Base-by-base conservation (phyloP, 2,797 vertebrate genomes). In the Todus mexicanus region DNA sequence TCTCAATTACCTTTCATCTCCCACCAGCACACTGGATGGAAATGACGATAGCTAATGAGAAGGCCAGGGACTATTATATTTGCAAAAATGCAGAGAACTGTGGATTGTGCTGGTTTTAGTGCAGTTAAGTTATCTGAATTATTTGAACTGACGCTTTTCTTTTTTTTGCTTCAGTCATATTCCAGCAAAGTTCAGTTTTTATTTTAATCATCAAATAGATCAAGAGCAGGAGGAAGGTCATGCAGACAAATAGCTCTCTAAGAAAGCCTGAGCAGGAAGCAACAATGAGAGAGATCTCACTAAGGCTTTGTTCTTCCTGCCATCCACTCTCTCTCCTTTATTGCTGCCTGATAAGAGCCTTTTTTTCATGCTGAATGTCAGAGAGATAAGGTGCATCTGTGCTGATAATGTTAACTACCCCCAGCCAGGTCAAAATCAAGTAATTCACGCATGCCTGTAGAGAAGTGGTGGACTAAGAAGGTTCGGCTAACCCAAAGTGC, bases 181-280 rank as follows among this genome's bases (percentile, higher is more conserved):
- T 84, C 48, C 76, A 79, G 40, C 31, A 27, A 60, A 75, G 63
- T 68, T 91, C 71, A 48, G 71, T 4, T 96, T 88, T 90, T 85
- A 94, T 95, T 79, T 89, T 87, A 94, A 86, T 72, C 87, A 38
- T 70, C 81, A 79, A 77, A 85, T 87, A 89, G 88, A 94, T 78
- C 43, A 50, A n/a, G 61, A 81, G 63, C 80, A 79, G 64, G 35
- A 54, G 86, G 87, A 94, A 96, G 85, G 92, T 92, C 82, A 33
- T n/a, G 54, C 48, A 82, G 81, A 73, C 65, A 79, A 92, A 15
- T 1, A 48, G 40, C 16, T 73, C 79, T 80, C 68, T 48, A 51
- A 74, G 69, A 84, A 90, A 87, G 48, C 35, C 82, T 61, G 76
- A 50, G 68, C 45, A 61, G 79, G 83, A 89, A 70, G 84, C 84